These are phyloP conservation scores for Trogon surrucura DNA, from an alignment of 2,113 vertebrate genomes.

Conservation along the genomic window DNA sequence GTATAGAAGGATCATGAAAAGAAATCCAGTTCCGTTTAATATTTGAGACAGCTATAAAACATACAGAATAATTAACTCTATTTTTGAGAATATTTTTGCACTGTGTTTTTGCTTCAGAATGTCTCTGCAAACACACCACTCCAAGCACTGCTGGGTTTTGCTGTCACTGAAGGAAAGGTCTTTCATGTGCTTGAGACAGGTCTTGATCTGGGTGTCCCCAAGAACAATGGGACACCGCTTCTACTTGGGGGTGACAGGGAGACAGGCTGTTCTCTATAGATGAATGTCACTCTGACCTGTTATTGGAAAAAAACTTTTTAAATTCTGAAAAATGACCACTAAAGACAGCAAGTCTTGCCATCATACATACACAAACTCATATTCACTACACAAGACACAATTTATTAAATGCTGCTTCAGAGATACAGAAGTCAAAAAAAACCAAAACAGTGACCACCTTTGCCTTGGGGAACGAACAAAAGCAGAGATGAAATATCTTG, in stretches of 20 bases:
- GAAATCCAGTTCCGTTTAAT: background rate
- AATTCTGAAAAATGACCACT: background rate
- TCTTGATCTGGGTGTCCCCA: background rate
- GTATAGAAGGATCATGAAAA: background rate
- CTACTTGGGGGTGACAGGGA: background rate
- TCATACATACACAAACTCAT: background rate
- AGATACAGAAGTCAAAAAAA: background rate
- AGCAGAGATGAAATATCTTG: background rate
- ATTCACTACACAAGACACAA: background rate
- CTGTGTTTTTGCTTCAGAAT: background rate
- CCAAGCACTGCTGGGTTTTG: background rate
- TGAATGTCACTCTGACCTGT: background rate
- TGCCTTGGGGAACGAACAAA: background rate
- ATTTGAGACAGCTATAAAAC: background rate
- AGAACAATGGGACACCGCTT: rapidly evolving
- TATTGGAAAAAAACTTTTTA: background rate
- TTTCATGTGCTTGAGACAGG: background rate
- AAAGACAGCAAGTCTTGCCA: background rate
- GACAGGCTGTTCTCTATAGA: background rate
- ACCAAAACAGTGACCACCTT: background rate
- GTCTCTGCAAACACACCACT: rapidly evolving
- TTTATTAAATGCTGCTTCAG: background rate
- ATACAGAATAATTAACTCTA: background rate
- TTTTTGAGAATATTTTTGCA: background rate
- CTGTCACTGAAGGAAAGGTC: background rate